Conservation (phyloP, 2,113 vertebrate genomes). For the Mungos mungo region DNA sequence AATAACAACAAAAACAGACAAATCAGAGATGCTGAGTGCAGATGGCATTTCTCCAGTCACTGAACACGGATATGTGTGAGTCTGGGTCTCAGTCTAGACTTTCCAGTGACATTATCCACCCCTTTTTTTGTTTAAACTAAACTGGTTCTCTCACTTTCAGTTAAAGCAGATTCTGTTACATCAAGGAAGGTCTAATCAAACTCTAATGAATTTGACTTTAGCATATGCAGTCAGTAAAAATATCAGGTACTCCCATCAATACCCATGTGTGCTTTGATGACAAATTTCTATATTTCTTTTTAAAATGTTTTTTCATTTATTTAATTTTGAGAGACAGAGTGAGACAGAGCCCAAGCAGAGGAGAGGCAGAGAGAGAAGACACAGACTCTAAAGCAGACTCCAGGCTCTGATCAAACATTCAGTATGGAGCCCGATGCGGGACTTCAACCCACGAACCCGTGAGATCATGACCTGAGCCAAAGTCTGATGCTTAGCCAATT, state of each 20-base stretch:
- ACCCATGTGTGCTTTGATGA: neutral
- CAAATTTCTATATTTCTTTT: neutral
- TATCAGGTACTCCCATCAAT: neutral
- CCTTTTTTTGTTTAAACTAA: neutral
- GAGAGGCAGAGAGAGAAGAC: too few relatives aligned
- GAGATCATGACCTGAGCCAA: too few relatives aligned
- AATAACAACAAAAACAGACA: neutral
- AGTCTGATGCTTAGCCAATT: too few relatives aligned
- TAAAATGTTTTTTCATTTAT: too few relatives aligned
- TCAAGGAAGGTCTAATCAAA: neutral
- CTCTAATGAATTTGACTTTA: neutral
- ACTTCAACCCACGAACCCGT: too few relatives aligned
- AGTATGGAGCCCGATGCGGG: too few relatives aligned
- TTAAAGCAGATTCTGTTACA: neutral
- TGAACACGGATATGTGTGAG: neutral
- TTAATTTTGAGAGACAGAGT: too few relatives aligned
- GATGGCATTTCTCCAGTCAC: neutral
- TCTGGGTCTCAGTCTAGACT: neutral
- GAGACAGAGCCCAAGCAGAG: too few relatives aligned
- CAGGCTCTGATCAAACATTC: too few relatives aligned
- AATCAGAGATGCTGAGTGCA: neutral
- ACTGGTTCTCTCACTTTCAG: neutral
- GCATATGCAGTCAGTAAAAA: neutral
- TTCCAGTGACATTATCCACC: neutral
- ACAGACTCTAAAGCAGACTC: too few relatives aligned